Evolutionary conservation across 1,140 invertebrate species (phyloP).

Genomic region (Sycophila sp.): DNA sequence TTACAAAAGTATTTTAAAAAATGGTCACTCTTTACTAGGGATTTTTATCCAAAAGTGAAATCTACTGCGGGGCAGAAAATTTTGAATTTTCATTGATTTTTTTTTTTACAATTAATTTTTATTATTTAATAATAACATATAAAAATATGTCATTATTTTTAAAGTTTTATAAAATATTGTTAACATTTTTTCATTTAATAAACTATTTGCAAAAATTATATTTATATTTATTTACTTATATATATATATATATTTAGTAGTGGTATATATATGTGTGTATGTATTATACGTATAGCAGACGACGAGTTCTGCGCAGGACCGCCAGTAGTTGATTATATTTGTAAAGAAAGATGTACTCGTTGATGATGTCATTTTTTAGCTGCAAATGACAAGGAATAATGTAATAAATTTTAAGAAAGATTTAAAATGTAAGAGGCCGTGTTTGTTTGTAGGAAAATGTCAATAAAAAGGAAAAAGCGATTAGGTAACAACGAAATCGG

Average conservation of each 20-base stretch:
- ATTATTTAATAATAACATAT: too few relatives aligned
- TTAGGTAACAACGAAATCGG: neutral
- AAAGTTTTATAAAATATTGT: neutral
- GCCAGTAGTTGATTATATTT: neutral
- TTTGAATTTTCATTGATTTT: too few relatives aligned
- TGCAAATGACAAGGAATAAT: too few relatives aligned
- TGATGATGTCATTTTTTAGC: neutral
- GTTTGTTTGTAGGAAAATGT: neutral
- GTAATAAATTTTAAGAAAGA: neutral
- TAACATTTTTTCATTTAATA: neutral
- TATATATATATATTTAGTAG: neutral
- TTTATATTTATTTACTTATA: neutral
- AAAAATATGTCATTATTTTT: too few relatives aligned
- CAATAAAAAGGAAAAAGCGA: neutral
- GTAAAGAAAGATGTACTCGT: neutral
- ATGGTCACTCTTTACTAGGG: too few relatives aligned
- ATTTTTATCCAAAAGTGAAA: too few relatives aligned
- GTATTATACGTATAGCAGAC: neutral
- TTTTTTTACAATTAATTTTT: too few relatives aligned
- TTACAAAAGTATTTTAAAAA: too few relatives aligned
- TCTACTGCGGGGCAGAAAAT: too few relatives aligned
- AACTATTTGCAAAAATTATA: neutral
- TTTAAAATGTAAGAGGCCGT: neutral
- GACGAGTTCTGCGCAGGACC: neutral
- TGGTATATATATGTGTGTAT: neutral